Conservation (phyloP, 2,888 invertebrate species). For the Dermolepida albohirtum region DNA sequence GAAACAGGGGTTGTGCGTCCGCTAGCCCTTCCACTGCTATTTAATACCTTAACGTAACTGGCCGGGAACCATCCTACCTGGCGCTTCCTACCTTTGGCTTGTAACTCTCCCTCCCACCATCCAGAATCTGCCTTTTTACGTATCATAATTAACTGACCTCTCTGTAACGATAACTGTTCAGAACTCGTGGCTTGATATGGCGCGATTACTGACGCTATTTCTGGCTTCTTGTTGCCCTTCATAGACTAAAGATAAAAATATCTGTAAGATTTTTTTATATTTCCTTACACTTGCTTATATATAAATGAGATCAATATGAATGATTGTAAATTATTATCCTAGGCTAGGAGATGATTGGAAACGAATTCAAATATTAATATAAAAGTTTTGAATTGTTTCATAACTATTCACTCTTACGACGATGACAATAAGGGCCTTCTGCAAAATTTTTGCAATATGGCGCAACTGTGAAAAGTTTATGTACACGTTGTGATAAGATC, state of each 20-base stretch:
- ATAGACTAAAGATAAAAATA: constrained; percentile 65
- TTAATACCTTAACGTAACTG: constrained; percentile 89
- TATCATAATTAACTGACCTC: constrained; percentile 95
- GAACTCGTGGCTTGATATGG: constrained; percentile 91
- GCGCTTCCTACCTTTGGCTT: constrained; percentile 88
- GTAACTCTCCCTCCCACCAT: constrained; percentile 99
- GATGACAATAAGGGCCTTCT: no score
- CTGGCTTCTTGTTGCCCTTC: constrained; percentile 79
- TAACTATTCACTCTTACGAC: no score
- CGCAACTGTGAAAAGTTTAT: no score
- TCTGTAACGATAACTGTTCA: constrained; percentile 90
- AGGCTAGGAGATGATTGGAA: no score
- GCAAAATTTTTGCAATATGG: no score
- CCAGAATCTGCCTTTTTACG: constrained; percentile 96
- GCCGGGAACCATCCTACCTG: constrained; percentile 99
- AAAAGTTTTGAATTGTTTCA: no score
- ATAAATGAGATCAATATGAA: background rate
- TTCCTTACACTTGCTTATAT: background rate
- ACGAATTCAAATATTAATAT: no score
- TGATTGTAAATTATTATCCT: no score
- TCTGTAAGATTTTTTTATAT: background rate
- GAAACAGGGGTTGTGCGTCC: constrained; percentile 81
- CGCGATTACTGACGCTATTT: constrained; percentile 95
- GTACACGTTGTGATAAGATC: no score
- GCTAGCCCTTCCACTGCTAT: constrained; percentile 76